Evolutionary conservation across 2,113 vertebrate genomes (phyloP), one percentile per base, ranked within the genome.

Genomic region (Amia ocellicauda): DNA sequence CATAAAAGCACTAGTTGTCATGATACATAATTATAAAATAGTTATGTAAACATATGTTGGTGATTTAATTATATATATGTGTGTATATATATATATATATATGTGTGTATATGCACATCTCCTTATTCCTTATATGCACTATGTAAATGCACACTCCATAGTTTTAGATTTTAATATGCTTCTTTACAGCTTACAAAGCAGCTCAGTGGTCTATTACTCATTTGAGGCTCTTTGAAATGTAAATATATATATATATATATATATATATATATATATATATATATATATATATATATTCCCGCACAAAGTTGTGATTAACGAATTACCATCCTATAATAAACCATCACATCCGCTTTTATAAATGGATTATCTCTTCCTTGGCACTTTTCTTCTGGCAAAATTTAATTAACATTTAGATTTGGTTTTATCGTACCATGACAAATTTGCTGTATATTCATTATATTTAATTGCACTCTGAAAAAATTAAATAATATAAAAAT

Each of bases 321-420:
- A 88, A 89, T 87, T 84, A 88, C 81, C 78, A 75, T 78, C 77
- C 72, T 63, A 75, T 88, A 87, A 88, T 89, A 86, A 84, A 80
- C 81, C 81, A 87, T 86, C 82, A 78, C 78, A 70, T 75, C 80
- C 80, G 82, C 70, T 72, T 72, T 78, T 47, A 20, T 85, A 83
- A 86, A 86, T 84, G 84, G 86, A 89, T 89, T 89, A 89, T 71
- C 58, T 77, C 72, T 79, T 82, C 81, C 81, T 78, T 73, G 78
- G 82, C 81, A 80, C 84, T 85, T 86, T 79, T 87, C 80, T 79
- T 77, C 70, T 77, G 63, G 79, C 73, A 83, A 88, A 88, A 86
- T 83, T 2, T 88, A 87, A 89, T 89, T 89, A 88, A 85, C 82
- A 86, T 86, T 85, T 86, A 88, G 84, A 88, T 88, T 87, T 86